These are phyloP conservation scores for Zeugodacus cucurbitae DNA, from an alignment of 1,140 invertebrate species.

Conservation along the genomic window DNA sequence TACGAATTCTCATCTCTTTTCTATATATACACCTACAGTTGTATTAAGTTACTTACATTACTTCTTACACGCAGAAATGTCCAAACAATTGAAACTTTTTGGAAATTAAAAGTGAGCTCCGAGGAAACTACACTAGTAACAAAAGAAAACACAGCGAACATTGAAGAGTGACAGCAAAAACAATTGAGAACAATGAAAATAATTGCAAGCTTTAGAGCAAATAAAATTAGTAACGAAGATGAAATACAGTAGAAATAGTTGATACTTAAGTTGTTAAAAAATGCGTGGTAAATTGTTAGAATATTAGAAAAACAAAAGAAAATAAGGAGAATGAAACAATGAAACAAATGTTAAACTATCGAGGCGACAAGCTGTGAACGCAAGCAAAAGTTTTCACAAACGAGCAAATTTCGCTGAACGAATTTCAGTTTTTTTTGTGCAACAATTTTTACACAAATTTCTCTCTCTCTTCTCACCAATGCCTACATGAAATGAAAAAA, in stretches of 20 bases:
- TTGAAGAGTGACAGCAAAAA: not conserved
- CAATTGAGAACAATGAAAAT: not conserved
- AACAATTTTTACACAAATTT: not conserved
- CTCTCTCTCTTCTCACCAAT: not conserved
- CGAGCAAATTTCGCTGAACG: not conserved
- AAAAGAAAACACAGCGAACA: not conserved
- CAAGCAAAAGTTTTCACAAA: not conserved
- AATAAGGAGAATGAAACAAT: not conserved
- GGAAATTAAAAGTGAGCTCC: not conserved
- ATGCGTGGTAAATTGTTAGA: not conserved
- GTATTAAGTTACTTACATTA: no score
- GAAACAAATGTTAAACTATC: not conserved
- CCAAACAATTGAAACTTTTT: not conserved
- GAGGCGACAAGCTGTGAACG: not conserved
- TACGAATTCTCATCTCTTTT: no score
- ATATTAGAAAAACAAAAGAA: not conserved
- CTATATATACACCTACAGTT: not conserved
- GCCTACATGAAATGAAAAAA: not conserved
- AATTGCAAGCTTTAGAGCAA: not conserved
- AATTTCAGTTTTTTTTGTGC: not conserved
- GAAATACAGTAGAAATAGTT: not conserved
- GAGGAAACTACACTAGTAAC: not conserved
- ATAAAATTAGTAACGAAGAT: not conserved
- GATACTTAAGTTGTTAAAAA: not conserved
- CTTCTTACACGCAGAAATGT: not conserved